Percentiles rank a stretch among this genome's conserved stretches.
Conservation (phyloP, 2,113 vertebrate species). For the Odocoileus virginianus region DNA sequence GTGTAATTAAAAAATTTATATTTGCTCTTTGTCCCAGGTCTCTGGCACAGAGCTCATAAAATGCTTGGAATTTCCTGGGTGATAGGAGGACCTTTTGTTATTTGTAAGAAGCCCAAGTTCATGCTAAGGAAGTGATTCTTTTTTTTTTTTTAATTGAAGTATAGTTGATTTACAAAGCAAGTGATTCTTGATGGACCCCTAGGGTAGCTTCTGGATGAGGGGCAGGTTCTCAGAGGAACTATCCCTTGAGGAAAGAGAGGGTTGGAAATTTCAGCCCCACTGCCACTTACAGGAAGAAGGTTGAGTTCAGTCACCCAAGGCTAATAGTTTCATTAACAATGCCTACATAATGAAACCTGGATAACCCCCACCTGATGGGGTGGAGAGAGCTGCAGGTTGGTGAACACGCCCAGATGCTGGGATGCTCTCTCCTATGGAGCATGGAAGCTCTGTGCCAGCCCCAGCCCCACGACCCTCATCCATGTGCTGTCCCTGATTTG, state of each 20-base stretch:
- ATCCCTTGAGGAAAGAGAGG: neutral
- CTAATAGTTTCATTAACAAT: neutral
- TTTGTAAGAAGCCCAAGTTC: neutral
- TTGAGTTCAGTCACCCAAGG: neutral
- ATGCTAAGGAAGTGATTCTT: neutral
- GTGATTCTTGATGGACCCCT: neutral
- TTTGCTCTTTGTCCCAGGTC: neutral
- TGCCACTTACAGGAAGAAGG: neutral
- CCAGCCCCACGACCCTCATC: neutral
- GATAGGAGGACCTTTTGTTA: neutral
- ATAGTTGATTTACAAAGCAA: neutral
- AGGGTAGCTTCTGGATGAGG: neutral
- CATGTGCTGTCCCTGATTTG: neutral
- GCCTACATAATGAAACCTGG: neutral
- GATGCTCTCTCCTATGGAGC: neutral
- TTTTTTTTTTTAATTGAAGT: neutral
- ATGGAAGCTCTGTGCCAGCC: rapidly evolving
- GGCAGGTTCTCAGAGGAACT: neutral
- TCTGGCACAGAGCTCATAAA: neutral
- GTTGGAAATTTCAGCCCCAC: neutral
- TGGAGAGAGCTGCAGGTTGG: neutral
- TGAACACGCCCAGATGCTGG: neutral
- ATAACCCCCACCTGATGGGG: neutral
- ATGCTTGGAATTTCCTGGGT: neutral
- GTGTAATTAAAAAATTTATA: neutral